These are phyloP conservation scores for Periplaneta americana DNA, from an alignment of 1,140 invertebrate genomes.

Conservation along the genomic window DNA sequence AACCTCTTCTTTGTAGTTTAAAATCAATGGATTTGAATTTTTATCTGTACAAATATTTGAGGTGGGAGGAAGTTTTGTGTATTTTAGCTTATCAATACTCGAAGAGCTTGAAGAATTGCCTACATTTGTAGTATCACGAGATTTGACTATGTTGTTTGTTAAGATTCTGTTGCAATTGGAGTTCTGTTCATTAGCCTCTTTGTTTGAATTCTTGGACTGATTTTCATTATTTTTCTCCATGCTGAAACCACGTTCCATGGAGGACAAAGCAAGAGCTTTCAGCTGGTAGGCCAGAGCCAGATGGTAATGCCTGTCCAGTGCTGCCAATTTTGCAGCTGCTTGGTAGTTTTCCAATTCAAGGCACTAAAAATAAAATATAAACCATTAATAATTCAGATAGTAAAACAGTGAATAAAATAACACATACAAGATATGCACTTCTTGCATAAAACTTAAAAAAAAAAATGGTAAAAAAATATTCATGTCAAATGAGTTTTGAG, in stretches of 20 bases:
- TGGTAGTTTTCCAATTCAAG: conserved; percentile 41
- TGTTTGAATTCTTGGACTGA: neutral
- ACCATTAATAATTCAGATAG: neutral
- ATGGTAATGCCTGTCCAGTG: conserved; percentile 38
- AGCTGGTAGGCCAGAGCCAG: conserved; percentile 40
- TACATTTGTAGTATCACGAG: neutral
- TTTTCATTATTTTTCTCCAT: neutral
- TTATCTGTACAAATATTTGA: neutral
- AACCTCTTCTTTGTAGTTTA: conserved; percentile 14
- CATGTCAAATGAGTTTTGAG: too few relatives aligned
- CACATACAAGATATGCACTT: too few relatives aligned
- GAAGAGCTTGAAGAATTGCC: neutral
- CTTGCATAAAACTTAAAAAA: conserved; percentile 4
- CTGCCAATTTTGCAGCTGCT: conserved; percentile 40
- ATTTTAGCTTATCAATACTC: neutral
- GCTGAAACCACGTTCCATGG: conserved; percentile 21
- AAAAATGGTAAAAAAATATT: neutral
- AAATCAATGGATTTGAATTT: conserved; percentile 5
- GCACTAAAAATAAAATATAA: conserved; percentile 26
- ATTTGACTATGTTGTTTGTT: neutral
- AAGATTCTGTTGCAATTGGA: neutral
- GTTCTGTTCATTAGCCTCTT: conserved; percentile 2
- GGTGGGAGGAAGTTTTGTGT: neutral
- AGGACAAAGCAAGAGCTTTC: conserved; percentile 33
- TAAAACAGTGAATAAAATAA: too few relatives aligned